Conservation (phyloP, 2,797 vertebrate genomes). For the Periophthalmus magnuspinnatus region DNA sequence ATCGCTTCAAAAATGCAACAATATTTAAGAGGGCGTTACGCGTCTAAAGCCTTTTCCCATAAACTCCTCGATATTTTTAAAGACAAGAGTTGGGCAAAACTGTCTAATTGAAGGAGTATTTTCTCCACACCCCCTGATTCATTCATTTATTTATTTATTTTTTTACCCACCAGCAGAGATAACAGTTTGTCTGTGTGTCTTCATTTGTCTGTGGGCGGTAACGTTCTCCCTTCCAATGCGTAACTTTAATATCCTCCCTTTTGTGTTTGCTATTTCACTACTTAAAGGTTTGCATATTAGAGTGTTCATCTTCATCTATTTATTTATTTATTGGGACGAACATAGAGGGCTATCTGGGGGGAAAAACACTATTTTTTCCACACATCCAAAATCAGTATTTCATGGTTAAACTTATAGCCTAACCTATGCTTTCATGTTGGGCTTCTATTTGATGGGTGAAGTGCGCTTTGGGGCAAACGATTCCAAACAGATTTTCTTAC, state of each 20-base stretch:
- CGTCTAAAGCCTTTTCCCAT: background rate
- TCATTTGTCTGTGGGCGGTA: slow-evolving; percentile 78
- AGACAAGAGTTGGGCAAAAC: slow-evolving; percentile 1
- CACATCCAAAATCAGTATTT: background rate
- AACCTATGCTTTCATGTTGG: background rate
- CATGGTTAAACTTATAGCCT: background rate
- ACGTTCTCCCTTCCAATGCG: slow-evolving; percentile 71
- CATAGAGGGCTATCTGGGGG: background rate
- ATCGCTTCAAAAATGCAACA: slow-evolving; percentile 10
- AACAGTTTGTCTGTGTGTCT: slow-evolving; percentile 55
- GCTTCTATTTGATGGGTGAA: slow-evolving; percentile 46
- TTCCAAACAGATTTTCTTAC: slow-evolving; percentile 47
- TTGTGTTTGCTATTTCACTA: slow-evolving; percentile 72
- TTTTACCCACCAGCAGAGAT: slow-evolving; percentile 56
- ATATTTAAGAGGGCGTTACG: background rate
- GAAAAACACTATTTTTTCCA: background rate
- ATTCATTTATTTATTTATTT: slow-evolving; percentile 18
- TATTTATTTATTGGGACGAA: too few species aligned
- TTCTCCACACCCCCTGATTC: background rate
- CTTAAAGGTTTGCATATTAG: slow-evolving; percentile 76
- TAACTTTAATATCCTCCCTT: slow-evolving; percentile 69
- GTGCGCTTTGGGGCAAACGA: slow-evolving; percentile 30
- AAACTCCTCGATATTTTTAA: background rate
- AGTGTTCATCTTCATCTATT: slow-evolving; percentile 3
- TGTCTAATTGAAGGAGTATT: background rate